phyloP scores from a whole-genome alignment of 2,888 invertebrate genomes.

The Dasypogon diadema region DNA sequence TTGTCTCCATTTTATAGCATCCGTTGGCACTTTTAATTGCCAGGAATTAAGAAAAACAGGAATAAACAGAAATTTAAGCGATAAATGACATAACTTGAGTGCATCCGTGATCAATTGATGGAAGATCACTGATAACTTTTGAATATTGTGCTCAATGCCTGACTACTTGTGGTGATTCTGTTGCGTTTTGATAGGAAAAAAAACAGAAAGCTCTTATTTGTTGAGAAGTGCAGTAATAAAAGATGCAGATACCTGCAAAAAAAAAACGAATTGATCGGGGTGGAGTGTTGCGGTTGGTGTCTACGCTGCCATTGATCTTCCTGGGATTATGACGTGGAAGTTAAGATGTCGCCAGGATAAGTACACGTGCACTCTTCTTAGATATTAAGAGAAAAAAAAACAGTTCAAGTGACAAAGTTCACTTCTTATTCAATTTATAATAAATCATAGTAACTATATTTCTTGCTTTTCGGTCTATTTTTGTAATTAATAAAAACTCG shows the following conservation, averaged over 20 bases:
- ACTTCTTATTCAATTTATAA: too few species aligned
- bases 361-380: slow-evolving; percentile 38
- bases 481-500: too few species aligned
- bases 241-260: too few species aligned
- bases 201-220: background rate
- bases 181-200: background rate
- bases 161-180: background rate
- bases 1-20: background rate
- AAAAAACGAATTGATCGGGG: background rate
- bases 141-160: background rate
- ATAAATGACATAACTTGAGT: background rate
- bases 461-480: too few species aligned
- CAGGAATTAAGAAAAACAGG: slow-evolving; percentile 11
- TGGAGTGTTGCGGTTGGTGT: slow-evolving; percentile 29
- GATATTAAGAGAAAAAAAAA: too few species aligned
- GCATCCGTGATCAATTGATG: slow-evolving; percentile 1
- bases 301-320: slow-evolving; percentile 4
- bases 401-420: too few species aligned
- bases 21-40: slow-evolving; percentile 2
- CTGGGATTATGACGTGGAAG: slow-evolving; percentile 18
- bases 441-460: too few species aligned
- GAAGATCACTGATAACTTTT: too few species aligned
- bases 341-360: slow-evolving; percentile 35
- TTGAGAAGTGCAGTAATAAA: slow-evolving; percentile 2
- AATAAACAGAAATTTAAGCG: background rate